Evolutionary conservation across 53 echinoderm and acorn worm species (phyloP), one percentile per base, ranked within the genome.

Genomic region (Antedon mediterranea): DNA sequence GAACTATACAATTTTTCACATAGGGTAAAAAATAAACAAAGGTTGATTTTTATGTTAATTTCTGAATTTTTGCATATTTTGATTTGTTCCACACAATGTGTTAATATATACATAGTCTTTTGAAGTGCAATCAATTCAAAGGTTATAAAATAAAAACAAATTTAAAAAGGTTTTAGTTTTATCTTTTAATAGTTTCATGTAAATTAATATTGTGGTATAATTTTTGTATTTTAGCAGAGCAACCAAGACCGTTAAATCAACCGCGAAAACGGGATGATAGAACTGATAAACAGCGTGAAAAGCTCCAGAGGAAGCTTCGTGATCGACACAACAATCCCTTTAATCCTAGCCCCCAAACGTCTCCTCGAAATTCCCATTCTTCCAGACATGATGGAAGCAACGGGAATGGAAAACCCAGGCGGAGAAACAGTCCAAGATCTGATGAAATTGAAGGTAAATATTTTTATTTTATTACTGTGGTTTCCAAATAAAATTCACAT

Each of bases 251-350:
- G 20, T 3, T 57, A 11, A 57, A 57, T 26, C 57, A 57, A 57
- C 57, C 88, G 9, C 85, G 98, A 75, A 81, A 88, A 30, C 73
- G 90, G 31, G 98, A 98, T 31, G 98, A 98, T 37, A 75, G 98
- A 71, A 85, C 93, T 4, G 98, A 98, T 74, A 98, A 92, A 31
- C 92, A 92, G 71, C 85, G 98, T 18, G 93, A 93, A 72, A 98
- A 92, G 74, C 90, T 98, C 3, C 92, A 98, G 81, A 85, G 86
- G 79, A 98, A 93, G 79, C 75, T 98, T 3, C 77, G 82, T 26
- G 89, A 89, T 3, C 75, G 91, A 28, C 88, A 97, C 75, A 73
- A 86, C 30, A 80, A 77, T 75, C 82, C 81, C 33, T 75, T 77
- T 44, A 83, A 80, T 77, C 89, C 84, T 23, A 98, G 92, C 85